Base-by-base conservation (phyloP, 2,888 invertebrate genomes). In the Cerceris rybyensis region DNA sequence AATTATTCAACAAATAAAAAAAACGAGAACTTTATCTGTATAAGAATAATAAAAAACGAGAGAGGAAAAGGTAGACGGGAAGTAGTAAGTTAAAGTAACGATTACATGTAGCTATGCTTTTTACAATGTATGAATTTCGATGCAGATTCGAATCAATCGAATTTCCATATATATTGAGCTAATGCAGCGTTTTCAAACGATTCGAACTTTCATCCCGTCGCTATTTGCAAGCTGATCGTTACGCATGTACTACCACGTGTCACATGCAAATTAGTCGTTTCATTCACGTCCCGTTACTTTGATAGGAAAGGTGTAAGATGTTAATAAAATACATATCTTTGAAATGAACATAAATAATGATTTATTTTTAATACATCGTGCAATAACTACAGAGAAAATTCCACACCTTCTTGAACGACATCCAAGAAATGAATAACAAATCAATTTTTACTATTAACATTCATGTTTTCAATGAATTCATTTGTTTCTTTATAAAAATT, bases 291-390 rank as follows among this genome's bases (percentile, higher is more conserved):
- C 5, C 46, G 1, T 46, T 46, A 46, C 46, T 59, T 41, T 14
- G 42, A 7, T 14, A 14, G 43, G 57, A 57, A 46, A 41, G 59
- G 66, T 55, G 72, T 55, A 50, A 55, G 64, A 54, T 72, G 52
- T 8, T 68, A 13, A 43, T 16, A 58, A 59, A 42, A 16, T 60
- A 60, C 75, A 50, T 49, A 14, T 11, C 50, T 60, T 16, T 72
- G 57, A 66, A 43, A 75, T 71, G 13, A 43, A 63, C 78, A 80
- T 82, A 82, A 82, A 80, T 74, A 76, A 71, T 84, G 76, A 70
- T 76, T 80, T 46, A 50, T 78, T 16, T 41, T 49, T 71, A 61
- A 64, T 28, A 60, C 11, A 59, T n/a, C 28, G n/a, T 50, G 69
- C 50, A 60, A 67, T 80, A 64, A 61, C 50, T 67, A 63, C 50